Conservation (phyloP, 2,888 invertebrate genomes). For the Leucophenga maculata region DNA sequence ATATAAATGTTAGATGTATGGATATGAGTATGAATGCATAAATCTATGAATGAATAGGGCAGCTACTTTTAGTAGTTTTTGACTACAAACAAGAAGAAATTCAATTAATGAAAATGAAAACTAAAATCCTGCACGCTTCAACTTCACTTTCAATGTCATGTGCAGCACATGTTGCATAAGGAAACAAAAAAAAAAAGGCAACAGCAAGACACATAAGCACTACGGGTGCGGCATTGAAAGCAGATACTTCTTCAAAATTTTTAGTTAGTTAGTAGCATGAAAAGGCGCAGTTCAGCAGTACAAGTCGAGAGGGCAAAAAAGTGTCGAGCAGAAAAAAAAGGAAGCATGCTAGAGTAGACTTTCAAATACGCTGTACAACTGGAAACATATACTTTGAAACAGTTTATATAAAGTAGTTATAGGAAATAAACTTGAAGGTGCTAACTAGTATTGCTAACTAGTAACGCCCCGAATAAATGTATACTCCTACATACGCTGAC, state of each 20-base stretch:
- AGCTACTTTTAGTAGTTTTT: neutral
- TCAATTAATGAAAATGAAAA: slow-evolving; percentile 36
- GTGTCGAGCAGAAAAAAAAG: no score
- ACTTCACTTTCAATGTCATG: slow-evolving; percentile 52
- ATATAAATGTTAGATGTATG: slow-evolving; percentile 60
- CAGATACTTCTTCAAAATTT: neutral
- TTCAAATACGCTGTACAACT: no score
- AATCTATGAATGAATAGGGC: neutral
- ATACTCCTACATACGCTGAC: no score
- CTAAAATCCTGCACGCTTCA: slow-evolving; percentile 16
- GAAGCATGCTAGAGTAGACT: no score
- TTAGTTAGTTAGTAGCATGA: no score
- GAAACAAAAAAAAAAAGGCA: slow-evolving; percentile 9
- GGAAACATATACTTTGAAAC: no score
- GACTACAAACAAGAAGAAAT: slow-evolving; percentile 12
- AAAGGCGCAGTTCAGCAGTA: neutral
- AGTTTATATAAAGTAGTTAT: no score
- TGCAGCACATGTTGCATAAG: slow-evolving; percentile 52
- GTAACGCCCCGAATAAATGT: no score
- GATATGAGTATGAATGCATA: slow-evolving; percentile 42
- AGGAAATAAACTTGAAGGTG: no score
- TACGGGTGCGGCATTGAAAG: neutral
- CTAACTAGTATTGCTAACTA: no score
- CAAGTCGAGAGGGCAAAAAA: slow-evolving; percentile 27
- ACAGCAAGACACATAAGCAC: slow-evolving; percentile 1